Conservation (phyloP, 2,888 invertebrate genomes). For the Nectonema munidae region DNA sequence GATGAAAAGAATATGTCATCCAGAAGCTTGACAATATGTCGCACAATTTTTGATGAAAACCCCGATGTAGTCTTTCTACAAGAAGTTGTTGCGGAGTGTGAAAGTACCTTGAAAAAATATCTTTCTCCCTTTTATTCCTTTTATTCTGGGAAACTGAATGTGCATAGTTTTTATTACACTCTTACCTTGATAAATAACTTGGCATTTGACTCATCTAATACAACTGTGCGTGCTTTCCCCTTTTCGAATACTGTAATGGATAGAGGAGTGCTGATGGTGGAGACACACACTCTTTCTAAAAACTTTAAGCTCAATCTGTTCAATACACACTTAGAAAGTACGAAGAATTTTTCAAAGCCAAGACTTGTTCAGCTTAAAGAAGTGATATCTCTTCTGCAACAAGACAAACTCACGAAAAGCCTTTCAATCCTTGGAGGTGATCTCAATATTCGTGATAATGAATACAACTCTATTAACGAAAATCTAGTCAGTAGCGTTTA, state of each 20-base stretch:
- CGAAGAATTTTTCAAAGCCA: conserved; percentile 24
- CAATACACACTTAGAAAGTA: conserved; percentile 32
- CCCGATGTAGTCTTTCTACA: conserved; percentile 31
- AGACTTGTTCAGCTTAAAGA: conserved; percentile 25
- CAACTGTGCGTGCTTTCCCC: conserved; percentile 24
- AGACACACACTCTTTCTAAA: conserved; percentile 22
- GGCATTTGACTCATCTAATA: conserved; percentile 22
- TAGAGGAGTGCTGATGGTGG: conserved; percentile 26
- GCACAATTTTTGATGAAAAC: conserved; percentile 27
- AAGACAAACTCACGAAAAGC: conserved; percentile 19
- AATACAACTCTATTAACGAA: too few species aligned
- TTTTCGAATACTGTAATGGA: conserved; percentile 27
- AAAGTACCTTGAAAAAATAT: conserved; percentile 23
- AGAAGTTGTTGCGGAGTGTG: conserved; percentile 27
- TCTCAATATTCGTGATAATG: conserved; percentile 30
- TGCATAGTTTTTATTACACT: conserved; percentile 23
- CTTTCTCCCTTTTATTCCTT: conserved; percentile 24
- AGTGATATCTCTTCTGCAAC: too few species aligned
- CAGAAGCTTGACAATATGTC: conserved; percentile 27
- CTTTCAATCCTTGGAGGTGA: conserved; percentile 31
- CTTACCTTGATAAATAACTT: conserved; percentile 25
- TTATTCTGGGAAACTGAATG: conserved; percentile 21
- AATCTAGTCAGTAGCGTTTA: too few species aligned
- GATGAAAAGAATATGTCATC: conserved; percentile 26
- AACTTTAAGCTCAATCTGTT: conserved; percentile 23